Base-by-base conservation (phyloP, 2,888 invertebrate genomes). In the Stegophylla sp. region DNA sequence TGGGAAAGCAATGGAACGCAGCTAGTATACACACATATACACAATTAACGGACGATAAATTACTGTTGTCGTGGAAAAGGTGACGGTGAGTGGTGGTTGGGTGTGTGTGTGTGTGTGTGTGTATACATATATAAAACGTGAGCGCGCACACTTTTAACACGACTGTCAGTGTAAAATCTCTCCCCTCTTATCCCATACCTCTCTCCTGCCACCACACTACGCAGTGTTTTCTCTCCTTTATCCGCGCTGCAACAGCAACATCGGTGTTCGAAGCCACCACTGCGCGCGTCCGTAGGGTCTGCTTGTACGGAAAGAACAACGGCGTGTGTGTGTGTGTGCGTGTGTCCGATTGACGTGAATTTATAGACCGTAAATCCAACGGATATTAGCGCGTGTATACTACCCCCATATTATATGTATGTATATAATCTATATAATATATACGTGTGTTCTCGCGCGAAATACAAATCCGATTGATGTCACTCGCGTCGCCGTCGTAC, bases 321-420 rank as follows among this genome's bases (percentile, higher is more conserved):
- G n/a, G 43, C 1, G 5, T 1, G 12, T 20, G 12, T 69, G 5
- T 53, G 15, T 56, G 64, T 23, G 43, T 43, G 10, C 13, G 43
- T 45, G 13, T 23, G n/a, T 34, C 48, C 67, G 67, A 77, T 67
- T 41, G 77, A 79, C 77, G 77, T 59, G 61, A 48, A 79, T 79
- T 79, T 79, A 79, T 79, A 23, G 79, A 59, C 53, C 61, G 71
- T 79, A 79, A 79, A 79, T 79, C 61, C 41, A 79, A 69, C 69
- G 48, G n/a, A 79, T 69, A 69, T 79, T 61, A 20, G 69, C 45
- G 15, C 45, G 56, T 41, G n/a, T 23, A 17, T 23, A 45, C 26
- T 9, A n/a, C n/a, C n/a, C n/a, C n/a, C n/a, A n/a, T n/a, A n/a
- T n/a, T n/a, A n/a, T n/a, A n/a, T n/a, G n/a, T n/a, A n/a, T n/a